Conservation (phyloP, 2,888 invertebrate species). For the Apodemia hepburni region DNA sequence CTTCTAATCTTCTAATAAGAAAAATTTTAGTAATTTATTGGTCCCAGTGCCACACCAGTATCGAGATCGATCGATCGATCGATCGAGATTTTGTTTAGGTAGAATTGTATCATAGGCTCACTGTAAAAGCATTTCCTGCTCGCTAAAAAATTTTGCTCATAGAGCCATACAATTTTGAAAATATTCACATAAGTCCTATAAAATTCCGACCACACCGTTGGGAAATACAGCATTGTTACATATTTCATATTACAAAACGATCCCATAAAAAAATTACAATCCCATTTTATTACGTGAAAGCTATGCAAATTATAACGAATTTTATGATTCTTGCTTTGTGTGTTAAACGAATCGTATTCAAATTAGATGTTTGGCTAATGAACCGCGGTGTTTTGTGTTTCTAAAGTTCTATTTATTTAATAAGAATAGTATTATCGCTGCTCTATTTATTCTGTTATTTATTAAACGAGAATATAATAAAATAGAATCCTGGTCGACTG, state of each 20-base stretch:
- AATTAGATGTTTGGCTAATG: conserved; percentile 12
- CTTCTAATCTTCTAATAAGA: too few species aligned
- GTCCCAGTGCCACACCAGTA: too few species aligned
- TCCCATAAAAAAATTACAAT: conserved; percentile 24
- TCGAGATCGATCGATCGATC: too few species aligned
- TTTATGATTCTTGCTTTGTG: conserved; percentile 22
- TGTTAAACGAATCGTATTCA: conserved; percentile 15
- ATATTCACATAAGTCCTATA: not conserved
- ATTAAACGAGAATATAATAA: too few species aligned
- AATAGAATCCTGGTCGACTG: too few species aligned
- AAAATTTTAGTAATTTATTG: too few species aligned
- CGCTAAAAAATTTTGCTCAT: not conserved
- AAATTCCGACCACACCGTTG: conserved; percentile 1
- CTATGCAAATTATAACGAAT: conserved; percentile 27
- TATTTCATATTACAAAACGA: conserved; percentile 25
- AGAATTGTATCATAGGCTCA: too few species aligned
- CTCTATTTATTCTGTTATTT: too few species aligned
- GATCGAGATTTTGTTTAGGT: too few species aligned
- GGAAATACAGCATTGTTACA: conserved; percentile 14
- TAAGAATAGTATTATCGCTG: too few species aligned
- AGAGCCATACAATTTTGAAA: not conserved
- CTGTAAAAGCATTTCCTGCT: too few species aligned
- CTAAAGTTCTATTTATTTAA: too few species aligned
- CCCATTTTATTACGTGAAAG: conserved; percentile 23
- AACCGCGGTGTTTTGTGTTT: not conserved